Evolutionary conservation across 2,797 vertebrate genomes (phyloP), one percentile per base, ranked within the genome.

Genomic region (Eulemur rubriventer): DNA sequence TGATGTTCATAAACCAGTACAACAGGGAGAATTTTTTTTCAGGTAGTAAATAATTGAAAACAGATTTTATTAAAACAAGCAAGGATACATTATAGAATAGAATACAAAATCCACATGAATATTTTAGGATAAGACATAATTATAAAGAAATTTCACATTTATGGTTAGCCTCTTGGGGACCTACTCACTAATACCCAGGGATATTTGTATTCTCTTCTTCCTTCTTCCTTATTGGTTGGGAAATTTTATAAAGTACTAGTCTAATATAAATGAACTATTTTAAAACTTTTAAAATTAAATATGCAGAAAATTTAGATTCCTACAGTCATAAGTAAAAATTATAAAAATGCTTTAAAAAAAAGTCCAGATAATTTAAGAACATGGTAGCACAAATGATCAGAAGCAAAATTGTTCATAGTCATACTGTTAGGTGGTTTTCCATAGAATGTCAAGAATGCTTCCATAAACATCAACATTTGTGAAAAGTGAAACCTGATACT

Each of bases 21-120:
- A 76, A 78, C 2, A 41, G n/a, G 18, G 46, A 90, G 20, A 95
- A 85, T 55, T 94, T 94, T 83, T 87, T 92, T 88, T 81, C 38
- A 52, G 12, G 92, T 65, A 85, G 41, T 94, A 93, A 97, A 96
- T 95, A 96, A 96, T 97, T 97, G 95, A 95, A 95, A 95, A 48
- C 17, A 89, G 18, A 82, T 90, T 93, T 95, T 96, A 95, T 97
- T 96, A 96, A 96, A 95, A 94, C 26, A 95, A 96, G 41, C 81
- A 92, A 96, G n/a, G 18, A 92, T 79, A 79, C 55, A 81, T 76
- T 93, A 78, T 41, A 33, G 35, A 94, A 57, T 59, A 59, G 52
- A 78, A 95, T 93, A 50, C 18, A 96, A 94, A 96, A 76, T 38
- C 11, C 67, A 88, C 50, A 96, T 96, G 94, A 95, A 97, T 97